These are phyloP conservation scores for Aphyosemion australe DNA, from an alignment of 2,113 vertebrate species.

Conservation along the genomic window DNA sequence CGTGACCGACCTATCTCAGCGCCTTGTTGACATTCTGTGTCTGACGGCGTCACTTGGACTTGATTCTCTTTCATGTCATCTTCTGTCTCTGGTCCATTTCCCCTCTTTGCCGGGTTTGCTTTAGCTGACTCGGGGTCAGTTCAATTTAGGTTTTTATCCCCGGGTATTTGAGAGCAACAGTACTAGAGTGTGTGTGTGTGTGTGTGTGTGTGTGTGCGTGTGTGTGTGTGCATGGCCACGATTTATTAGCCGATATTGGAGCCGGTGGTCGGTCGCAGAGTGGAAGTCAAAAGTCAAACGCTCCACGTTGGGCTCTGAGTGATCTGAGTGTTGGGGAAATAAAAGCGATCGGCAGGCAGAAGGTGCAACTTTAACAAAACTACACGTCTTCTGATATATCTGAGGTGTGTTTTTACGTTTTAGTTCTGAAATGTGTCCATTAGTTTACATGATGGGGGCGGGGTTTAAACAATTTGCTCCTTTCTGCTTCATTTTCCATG, in stretches of 20 bases:
- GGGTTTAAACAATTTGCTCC: no score
- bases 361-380: background rate
- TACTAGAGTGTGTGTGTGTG: slow-evolving; percentile 32
- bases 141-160: slow-evolving; percentile 64
- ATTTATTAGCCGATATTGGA: slow-evolving; percentile 56
- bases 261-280: slow-evolving; percentile 37
- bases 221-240: background rate
- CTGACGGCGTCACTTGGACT: slow-evolving; percentile 33
- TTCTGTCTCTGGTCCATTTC: slow-evolving; percentile 8
- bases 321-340: slow-evolving; percentile 15
- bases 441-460: no score
- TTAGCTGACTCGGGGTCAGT: slow-evolving; percentile 64
- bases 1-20: background rate
- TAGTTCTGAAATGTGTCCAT: no score
- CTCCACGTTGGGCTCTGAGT: slow-evolving; percentile 39
- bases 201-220: background rate
- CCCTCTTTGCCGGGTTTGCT: slow-evolving; percentile 46
- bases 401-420: no score
- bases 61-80: slow-evolving; percentile 42
- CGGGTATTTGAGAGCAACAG: slow-evolving; percentile 39
- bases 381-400: background rate
- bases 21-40: slow-evolving; percentile 46
- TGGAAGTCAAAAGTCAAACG: slow-evolving; percentile 59
- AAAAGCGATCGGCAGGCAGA: background rate
- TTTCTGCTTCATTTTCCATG: no score